phyloP scores from a whole-genome alignment of 23 tunicate species.

The Diplosoma virens region DNA sequence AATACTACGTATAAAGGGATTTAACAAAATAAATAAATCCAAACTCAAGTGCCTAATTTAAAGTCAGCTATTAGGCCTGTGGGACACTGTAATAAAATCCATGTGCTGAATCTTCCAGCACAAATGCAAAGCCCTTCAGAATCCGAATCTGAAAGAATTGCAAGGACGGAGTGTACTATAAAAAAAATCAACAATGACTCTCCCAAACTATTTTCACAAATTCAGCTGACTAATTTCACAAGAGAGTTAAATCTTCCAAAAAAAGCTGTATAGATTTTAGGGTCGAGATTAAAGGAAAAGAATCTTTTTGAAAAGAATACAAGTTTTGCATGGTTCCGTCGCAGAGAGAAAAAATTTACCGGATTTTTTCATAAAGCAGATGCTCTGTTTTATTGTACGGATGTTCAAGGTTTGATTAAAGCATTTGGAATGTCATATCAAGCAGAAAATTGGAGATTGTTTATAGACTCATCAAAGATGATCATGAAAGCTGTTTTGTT shows the following conservation, averaged over 20 bases:
- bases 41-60: conserved; percentile 13
- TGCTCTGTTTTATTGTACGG: neutral
- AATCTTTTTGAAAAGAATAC: conserved; percentile 22
- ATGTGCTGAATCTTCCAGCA: conserved; percentile 16
- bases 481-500: conserved; percentile 27
- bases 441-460: conserved; percentile 19
- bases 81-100: conserved; percentile 19
- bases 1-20: conserved; percentile 30
- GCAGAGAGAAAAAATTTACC: conserved; percentile 14
- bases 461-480: conserved; percentile 11
- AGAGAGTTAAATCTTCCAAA: conserved; percentile 21
- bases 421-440: neutral
- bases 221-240: conserved; percentile 10
- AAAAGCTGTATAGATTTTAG: conserved; percentile 18
- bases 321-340: conserved; percentile 22
- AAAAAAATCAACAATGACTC: conserved; percentile 12
- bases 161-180: conserved; percentile 21
- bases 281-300: conserved; percentile 22
- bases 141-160: neutral
- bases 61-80: conserved; percentile 31
- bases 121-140: conserved; percentile 4
- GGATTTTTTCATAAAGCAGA: conserved; percentile 4
- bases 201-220: conserved; percentile 29
- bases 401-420: conserved; percentile 9
- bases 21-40: conserved; percentile 20